Conservation (phyloP, 2,888 invertebrate genomes). For the Minunthozetes semirufus region DNA sequence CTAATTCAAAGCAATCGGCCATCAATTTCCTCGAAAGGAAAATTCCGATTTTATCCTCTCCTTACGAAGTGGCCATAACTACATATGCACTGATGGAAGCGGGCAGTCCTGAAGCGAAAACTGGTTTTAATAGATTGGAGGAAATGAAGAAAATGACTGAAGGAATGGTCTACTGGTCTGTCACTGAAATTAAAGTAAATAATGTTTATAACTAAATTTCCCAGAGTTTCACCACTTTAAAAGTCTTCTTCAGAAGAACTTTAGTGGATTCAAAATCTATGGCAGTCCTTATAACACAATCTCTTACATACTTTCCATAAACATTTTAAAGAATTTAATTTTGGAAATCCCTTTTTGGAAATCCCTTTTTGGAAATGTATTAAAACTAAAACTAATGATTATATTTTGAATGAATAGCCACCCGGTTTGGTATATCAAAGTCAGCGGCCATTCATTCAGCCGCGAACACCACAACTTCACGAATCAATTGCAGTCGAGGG, state of each 20-base stretch:
- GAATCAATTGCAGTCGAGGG: constrained; percentile 54
- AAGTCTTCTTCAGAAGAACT: no score
- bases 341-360: no score
- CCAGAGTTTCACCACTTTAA: no score
- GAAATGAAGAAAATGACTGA: constrained; percentile 45
- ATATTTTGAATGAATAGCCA: no score
- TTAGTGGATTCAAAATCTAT: no score
- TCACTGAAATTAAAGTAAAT: constrained; percentile 43
- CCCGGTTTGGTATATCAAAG: constrained; percentile 47
- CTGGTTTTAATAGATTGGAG: constrained; percentile 47
- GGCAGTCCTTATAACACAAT: no score
- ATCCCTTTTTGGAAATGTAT: no score
- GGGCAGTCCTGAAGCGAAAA: constrained; percentile 49
- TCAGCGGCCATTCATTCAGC: constrained; percentile 49
- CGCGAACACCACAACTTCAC: constrained; percentile 50
- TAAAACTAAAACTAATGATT: no score
- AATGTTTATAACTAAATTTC: background rate
- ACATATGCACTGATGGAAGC: constrained; percentile 52
- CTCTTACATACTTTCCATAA: no score
- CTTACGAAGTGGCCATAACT: constrained; percentile 47
- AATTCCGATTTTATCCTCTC: constrained; percentile 47
- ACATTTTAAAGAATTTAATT: no score
- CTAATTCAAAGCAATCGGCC: constrained; percentile 39
- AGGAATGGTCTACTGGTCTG: constrained; percentile 51
- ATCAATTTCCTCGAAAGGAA: constrained; percentile 48